Evolutionary conservation across 2,888 invertebrate genomes (phyloP).

Genomic region (Macrosoma leucophasiata): DNA sequence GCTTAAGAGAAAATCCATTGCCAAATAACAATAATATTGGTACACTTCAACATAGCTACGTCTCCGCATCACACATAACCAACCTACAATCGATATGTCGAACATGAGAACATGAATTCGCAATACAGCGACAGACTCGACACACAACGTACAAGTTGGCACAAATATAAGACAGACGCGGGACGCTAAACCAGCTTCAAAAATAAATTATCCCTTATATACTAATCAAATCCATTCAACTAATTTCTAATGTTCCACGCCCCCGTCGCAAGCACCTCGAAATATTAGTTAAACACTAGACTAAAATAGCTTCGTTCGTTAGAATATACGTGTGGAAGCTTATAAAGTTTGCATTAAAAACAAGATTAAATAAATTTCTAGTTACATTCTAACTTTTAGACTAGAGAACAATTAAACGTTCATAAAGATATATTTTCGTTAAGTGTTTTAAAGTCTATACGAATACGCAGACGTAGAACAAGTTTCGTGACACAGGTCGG

Average conservation of each 20-base stretch:
- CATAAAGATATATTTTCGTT: constrained; percentile 44
- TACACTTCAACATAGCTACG: constrained; percentile 40
- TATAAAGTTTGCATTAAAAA: constrained; percentile 52
- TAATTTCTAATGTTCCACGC: constrained; percentile 50
- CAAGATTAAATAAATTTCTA: constrained; percentile 43
- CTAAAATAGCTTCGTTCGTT: constrained; percentile 62
- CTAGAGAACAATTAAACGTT: constrained; percentile 66
- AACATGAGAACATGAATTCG: constrained; percentile 22
- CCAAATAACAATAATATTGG: too few relatives aligned
- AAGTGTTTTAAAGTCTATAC: too few relatives aligned
- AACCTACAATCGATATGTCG: constrained; percentile 58
- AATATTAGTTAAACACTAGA: constrained; percentile 40
- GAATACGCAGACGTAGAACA: too few relatives aligned
- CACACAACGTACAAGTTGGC: constrained; percentile 46
- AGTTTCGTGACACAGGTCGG: too few relatives aligned
- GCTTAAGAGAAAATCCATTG: too few relatives aligned
- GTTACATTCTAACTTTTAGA: constrained; percentile 65
- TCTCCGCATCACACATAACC: constrained; percentile 33
- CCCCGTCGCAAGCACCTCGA: constrained; percentile 61
- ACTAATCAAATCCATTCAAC: constrained; percentile 61
- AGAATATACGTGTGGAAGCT: constrained; percentile 51
- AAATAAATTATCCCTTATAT: constrained; percentile 56
- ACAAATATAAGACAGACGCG: constrained; percentile 52
- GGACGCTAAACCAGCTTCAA: constrained; percentile 48
- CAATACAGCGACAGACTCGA: constrained; percentile 4